Evolutionary conservation across 2,797 vertebrate species (phyloP).

Genomic region (Orestias chungarensis): DNA sequence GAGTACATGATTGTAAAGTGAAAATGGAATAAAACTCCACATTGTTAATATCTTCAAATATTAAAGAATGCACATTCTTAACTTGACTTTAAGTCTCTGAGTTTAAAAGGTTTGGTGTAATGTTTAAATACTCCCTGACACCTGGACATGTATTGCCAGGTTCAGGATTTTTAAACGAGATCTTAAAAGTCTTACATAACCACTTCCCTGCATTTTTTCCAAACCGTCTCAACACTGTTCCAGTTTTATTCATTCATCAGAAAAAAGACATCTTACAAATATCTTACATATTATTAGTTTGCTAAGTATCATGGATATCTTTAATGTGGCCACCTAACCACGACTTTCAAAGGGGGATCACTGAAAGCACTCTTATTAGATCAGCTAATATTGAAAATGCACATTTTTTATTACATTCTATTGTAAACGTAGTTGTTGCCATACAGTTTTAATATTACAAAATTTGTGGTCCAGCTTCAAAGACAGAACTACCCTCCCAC

Average conservation of each 20-base stretch:
- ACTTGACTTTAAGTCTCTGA: no score
- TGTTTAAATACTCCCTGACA: neutral
- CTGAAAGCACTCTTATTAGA: neutral
- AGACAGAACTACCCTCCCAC: constrained; percentile 53
- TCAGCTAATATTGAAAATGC: neutral
- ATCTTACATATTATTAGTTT: neutral
- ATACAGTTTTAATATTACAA: constrained; percentile 54
- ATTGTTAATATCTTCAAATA: no score
- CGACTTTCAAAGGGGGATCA: neutral
- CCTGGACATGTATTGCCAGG: neutral
- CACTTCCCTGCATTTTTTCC: neutral
- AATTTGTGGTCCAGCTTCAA: constrained; percentile 52
- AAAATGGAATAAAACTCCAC: no score
- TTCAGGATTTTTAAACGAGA: neutral
- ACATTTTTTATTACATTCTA: constrained; percentile 16
- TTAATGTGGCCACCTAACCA: neutral
- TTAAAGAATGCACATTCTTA: no score
- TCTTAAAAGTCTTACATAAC: neutral
- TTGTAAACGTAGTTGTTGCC: constrained; percentile 57
- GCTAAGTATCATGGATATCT: neutral
- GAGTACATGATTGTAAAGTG: no score
- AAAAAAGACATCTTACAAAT: neutral
- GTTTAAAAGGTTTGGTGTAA: neutral
- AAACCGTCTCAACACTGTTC: neutral
- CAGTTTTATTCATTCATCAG: neutral